Evolutionary conservation across 2,888 invertebrate genomes (phyloP).

Genomic region (Hypselothyrea guttata): DNA sequence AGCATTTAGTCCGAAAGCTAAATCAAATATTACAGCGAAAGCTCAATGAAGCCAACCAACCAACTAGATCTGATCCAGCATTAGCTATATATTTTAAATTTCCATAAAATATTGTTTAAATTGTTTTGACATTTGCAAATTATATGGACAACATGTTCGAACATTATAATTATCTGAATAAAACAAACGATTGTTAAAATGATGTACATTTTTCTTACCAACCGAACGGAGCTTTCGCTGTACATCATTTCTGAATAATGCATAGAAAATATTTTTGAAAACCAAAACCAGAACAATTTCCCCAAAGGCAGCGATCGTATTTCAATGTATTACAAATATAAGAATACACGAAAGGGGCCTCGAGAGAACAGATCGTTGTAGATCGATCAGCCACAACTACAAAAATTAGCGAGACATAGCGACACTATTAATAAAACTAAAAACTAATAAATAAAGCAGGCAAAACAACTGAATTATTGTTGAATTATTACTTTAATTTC

Average conservation of each 20-base stretch:
- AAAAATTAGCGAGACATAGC: conserved; percentile 67
- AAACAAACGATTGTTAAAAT: not conserved
- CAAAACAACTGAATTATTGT: conserved; percentile 46
- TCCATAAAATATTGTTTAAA: no score
- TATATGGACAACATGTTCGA: no score
- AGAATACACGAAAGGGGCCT: conserved; percentile 59
- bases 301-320: conserved; percentile 65
- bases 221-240: no score
- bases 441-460: conserved; percentile 65
- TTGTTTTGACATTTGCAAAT: no score
- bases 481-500: conserved; percentile 31
- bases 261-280: conserved; percentile 22
- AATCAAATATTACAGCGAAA: conserved; percentile 3
- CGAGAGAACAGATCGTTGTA: conserved; percentile 32
- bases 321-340: conserved; percentile 76
- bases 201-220: no score
- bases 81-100: not conserved
- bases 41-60: no score
- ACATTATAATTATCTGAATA: not conserved
- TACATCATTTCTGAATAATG: conserved; percentile 6
- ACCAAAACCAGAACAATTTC: conserved; percentile 28
- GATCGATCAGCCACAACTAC: conserved; percentile 40
- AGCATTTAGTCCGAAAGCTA: conserved; percentile 49
- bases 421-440: conserved; percentile 66
- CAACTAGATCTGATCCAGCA: not conserved